These are phyloP conservation scores for Takifugu flavidus DNA, from an alignment of 2,113 vertebrate genomes.

Conservation along the genomic window DNA sequence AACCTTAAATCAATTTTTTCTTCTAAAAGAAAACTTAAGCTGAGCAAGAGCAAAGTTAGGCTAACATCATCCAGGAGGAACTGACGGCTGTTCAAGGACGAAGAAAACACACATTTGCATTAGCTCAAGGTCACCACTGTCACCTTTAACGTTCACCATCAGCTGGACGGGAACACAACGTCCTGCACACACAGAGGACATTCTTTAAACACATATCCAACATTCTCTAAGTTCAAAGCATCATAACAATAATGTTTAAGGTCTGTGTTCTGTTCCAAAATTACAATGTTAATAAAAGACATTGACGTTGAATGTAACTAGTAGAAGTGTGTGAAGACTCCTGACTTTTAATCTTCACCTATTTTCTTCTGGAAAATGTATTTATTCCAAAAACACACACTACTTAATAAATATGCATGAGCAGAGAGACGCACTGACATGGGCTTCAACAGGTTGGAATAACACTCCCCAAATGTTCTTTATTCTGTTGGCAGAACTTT, in stretches of 20 bases:
- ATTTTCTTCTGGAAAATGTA: too few species aligned
- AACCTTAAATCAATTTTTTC: too few species aligned
- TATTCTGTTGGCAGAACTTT: conserved; percentile 13
- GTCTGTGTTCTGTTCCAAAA: too few species aligned
- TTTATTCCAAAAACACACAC: not conserved
- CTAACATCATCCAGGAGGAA: not conserved
- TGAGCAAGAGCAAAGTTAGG: not conserved
- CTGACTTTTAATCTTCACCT: too few species aligned
- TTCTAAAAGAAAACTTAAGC: not conserved
- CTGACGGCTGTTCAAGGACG: not conserved
- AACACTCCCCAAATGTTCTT: conserved; percentile 2
- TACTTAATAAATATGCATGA: conserved; percentile 4
- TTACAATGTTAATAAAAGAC: too few species aligned
- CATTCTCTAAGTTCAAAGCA: too few species aligned
- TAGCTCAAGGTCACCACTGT: conserved; percentile 2
- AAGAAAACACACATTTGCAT: not conserved
- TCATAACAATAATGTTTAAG: too few species aligned
- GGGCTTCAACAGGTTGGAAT: conserved; percentile 1
- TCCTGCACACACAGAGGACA: not conserved
- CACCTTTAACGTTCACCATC: not conserved
- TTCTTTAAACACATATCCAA: too few species aligned
- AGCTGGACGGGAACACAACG: conserved; percentile 3
- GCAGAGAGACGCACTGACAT: not conserved
- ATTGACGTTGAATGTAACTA: too few species aligned
- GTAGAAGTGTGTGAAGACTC: too few species aligned